Evolutionary conservation across 2,113 vertebrate species (phyloP), one percentile per base, ranked within the genome.

Genomic region (Ellobius talpinus): DNA sequence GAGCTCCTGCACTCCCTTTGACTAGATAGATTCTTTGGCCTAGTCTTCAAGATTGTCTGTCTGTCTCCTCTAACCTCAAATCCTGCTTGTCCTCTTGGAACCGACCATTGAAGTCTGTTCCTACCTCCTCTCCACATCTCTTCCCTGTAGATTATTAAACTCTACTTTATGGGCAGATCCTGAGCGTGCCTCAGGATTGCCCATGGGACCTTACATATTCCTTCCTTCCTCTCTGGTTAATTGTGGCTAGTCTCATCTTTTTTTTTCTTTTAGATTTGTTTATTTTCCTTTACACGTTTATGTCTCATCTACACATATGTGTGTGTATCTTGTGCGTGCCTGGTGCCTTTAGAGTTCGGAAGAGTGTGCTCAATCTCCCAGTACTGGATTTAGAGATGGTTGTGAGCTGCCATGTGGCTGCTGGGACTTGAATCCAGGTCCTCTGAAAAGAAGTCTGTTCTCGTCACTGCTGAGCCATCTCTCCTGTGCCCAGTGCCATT

Each of bases 121-220:
- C 0, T 23, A 14, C 79, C 81, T 89, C 65, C 33, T 58, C 87
- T n/a, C 24, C 3, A 0, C 3, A 0, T 84, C 78, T 78, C 24
- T 36, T 33, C 63, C 24, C 0, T 24, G 45, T 19, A 66, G 63
- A 29, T 52, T 26, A 4, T 72, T 87, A 14, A 24, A 50, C 14
- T 23, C 86, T 66, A 16, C 85, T 70, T 72, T n/a, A 19, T 42
- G 11, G 33, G 45, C 39, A 55, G 39, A 65, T 55, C 55, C 13
- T 11, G 14, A 84, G 29, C 68, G 47, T 68, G 82, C 73, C 61
- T 63, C 0, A 0, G 68, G 68, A 84, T 26, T 45, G 42, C 8
- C 36, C 23, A 0, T 3, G 5, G 17, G 50, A 7, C 36, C 26
- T 4, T 29, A 36, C 6, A 0, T 0, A 4, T 31, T 16, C 19